phyloP scores from a whole-genome alignment of 1,140 invertebrate genomes.

The Drosophila ficusphila region DNA sequence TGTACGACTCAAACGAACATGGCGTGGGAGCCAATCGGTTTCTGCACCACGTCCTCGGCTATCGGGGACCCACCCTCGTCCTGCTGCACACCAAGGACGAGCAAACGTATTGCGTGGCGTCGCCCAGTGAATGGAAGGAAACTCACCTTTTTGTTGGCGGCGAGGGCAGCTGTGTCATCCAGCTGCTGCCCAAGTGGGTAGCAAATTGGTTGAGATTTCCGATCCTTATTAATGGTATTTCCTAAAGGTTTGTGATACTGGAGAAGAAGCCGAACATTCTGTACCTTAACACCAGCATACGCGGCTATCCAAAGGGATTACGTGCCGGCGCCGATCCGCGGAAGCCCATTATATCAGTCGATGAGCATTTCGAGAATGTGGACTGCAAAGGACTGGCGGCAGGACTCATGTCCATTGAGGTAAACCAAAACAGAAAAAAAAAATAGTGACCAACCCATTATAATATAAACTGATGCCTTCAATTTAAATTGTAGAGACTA shows the following conservation, averaged over 20 bases:
- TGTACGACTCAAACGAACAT: constrained; percentile 93
- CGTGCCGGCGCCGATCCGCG: constrained; percentile 92
- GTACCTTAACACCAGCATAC: constrained; percentile 92
- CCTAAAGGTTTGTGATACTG: constrained; percentile 87
- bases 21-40: constrained; percentile 95
- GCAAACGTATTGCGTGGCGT: constrained; percentile 90
- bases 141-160: constrained; percentile 93
- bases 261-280: constrained; percentile 91
- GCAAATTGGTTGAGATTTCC: not conserved
- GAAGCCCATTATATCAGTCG: constrained; percentile 89
- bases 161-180: constrained; percentile 90
- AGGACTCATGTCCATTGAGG: constrained; percentile 86
- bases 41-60: constrained; percentile 93
- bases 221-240: constrained; percentile 1
- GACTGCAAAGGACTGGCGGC: constrained; percentile 88
- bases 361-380: constrained; percentile 89
- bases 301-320: constrained; percentile 93
- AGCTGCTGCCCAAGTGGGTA: constrained; percentile 91
- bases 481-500: no score
- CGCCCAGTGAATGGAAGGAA: constrained; percentile 93
- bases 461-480: not conserved
- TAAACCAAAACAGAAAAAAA: no score
- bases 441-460: no score
- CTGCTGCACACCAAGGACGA: constrained; percentile 89
- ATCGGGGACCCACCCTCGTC: constrained; percentile 92